Evolutionary conservation across 2,797 vertebrate genomes (phyloP).

Genomic region (Australoheros facetus): DNA sequence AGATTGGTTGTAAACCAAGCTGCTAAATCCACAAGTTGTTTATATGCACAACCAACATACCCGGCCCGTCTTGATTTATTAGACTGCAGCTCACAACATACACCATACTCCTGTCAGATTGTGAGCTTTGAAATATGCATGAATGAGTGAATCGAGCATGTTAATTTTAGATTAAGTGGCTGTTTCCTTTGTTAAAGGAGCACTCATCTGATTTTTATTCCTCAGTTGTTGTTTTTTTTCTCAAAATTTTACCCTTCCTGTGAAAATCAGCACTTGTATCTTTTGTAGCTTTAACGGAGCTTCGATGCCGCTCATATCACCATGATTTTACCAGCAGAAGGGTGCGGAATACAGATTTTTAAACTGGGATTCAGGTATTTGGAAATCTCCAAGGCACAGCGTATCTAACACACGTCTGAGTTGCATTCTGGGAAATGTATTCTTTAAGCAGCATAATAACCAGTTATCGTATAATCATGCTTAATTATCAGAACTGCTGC

Average conservation of each 20-base stretch:
- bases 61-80: constrained; percentile 47
- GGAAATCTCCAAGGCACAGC: not conserved
- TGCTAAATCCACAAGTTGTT: constrained; percentile 73
- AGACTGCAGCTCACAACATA: constrained; percentile 38
- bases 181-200: constrained; percentile 30
- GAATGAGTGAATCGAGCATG: constrained; percentile 22
- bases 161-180: constrained; percentile 22
- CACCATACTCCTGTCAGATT: constrained; percentile 22
- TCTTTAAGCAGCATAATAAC: not conserved
- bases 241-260: not conserved
- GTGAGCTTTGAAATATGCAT: constrained; percentile 54
- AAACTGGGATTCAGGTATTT: not conserved
- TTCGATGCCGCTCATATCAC: not conserved
- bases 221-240: not conserved
- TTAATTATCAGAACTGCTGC: not conserved
- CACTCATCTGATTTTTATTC: constrained; percentile 9
- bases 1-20: constrained; percentile 69
- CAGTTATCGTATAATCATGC: not conserved
- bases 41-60: constrained; percentile 56
- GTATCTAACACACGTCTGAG: not conserved
- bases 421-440: constrained; percentile 13
- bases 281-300: not conserved
- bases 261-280: not conserved
- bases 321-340: not conserved
- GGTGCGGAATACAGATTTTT: not conserved